Evolutionary conservation across 2,113 vertebrate genomes (phyloP).

Genomic region (Zingel zingel): DNA sequence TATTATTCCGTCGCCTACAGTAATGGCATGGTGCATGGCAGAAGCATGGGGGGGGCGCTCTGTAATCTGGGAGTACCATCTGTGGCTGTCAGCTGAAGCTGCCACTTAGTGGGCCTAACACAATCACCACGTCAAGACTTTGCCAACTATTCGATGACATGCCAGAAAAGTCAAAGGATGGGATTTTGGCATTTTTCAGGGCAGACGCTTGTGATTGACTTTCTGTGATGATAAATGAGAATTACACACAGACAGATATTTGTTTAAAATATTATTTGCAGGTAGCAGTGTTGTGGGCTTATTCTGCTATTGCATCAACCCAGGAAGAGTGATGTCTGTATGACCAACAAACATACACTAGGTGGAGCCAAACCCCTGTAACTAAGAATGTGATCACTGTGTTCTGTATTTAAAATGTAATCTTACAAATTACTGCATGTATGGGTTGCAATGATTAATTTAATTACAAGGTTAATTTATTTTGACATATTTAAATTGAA

Average conservation of each 20-base stretch:
- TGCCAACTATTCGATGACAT: constrained; percentile 37
- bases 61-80: constrained; percentile 76
- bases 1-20: constrained; percentile 50
- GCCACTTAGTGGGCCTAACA: constrained; percentile 71
- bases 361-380: constrained; percentile 53
- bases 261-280: not conserved
- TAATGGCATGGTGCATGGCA: constrained; percentile 56
- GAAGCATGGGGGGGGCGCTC: constrained; percentile 26
- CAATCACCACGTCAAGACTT: constrained; percentile 60
- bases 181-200: not conserved
- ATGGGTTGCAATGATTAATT: not conserved
- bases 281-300: not conserved
- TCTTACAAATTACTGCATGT: not conserved
- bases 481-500: not conserved
- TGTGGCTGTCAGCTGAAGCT: constrained; percentile 77
- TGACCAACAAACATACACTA: constrained; percentile 33
- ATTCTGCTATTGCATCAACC: not conserved
- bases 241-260: not conserved
- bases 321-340: not conserved
- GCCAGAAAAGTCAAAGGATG: constrained; percentile 19
- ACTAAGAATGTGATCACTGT: not conserved
- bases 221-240: not conserved
- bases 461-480: not conserved
- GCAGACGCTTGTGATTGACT: not conserved
- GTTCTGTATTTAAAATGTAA: not conserved